Percentiles rank a stretch among this genome's conserved stretches.
Evolutionary conservation across 1,140 invertebrate species (phyloP).

Genomic region (Sipha flava): DNA sequence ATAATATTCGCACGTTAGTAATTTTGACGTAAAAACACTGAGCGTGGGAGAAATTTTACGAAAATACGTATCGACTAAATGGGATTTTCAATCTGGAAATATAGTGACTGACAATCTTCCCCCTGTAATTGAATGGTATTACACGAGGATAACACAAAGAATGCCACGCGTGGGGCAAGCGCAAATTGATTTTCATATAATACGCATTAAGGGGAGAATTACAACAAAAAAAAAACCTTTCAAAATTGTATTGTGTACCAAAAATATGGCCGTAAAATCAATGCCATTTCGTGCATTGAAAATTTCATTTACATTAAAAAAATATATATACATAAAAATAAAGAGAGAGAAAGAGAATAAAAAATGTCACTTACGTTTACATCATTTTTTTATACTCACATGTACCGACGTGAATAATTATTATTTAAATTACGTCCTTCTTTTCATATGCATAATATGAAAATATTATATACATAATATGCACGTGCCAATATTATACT

Average conservation of each 20-base stretch:
- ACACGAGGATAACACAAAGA: background rate
- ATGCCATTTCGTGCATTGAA: background rate
- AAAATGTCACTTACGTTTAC: background rate
- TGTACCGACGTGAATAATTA: no score
- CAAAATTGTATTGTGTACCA: slow-evolving; percentile 6
- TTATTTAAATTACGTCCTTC: no score
- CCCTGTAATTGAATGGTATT: background rate
- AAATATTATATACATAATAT: no score
- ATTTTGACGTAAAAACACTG: background rate
- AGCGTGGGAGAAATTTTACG: background rate
- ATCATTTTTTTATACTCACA: no score
- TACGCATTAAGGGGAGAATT: background rate
- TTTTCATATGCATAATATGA: no score
- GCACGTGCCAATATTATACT: no score
- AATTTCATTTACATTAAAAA: background rate
- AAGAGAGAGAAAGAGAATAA: background rate
- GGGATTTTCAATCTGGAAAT: background rate
- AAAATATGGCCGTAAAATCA: background rate
- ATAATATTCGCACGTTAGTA: background rate
- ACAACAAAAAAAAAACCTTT: background rate
- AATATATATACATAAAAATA: background rate
- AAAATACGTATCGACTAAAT: background rate
- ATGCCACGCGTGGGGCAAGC: background rate
- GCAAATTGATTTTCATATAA: slow-evolving; percentile 14
- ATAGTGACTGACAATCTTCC: background rate